phyloP scores from a whole-genome alignment of 2,797 vertebrate genomes.

The Hydrolagus colliei region DNA sequence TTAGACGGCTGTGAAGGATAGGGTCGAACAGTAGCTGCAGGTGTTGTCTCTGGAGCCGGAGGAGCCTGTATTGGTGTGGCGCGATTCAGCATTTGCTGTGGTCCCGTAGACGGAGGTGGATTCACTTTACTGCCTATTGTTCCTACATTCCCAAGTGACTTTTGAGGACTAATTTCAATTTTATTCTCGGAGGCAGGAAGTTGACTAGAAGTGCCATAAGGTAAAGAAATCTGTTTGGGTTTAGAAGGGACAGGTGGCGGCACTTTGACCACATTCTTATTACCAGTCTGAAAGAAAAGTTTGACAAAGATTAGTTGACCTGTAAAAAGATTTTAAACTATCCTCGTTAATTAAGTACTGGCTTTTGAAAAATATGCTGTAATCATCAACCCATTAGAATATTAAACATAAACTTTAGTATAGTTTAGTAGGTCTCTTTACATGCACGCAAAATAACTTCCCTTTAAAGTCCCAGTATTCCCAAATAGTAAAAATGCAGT shows the following conservation, averaged over 20 bases:
- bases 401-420: no score
- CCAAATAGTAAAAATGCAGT: no score
- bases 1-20: constrained; percentile 87
- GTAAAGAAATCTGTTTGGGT: constrained; percentile 78
- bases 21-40: constrained; percentile 82
- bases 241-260: constrained; percentile 92
- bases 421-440: no score
- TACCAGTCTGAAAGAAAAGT: constrained; percentile 56
- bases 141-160: constrained; percentile 52
- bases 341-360: background rate
- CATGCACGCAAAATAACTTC: no score
- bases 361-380: background rate
- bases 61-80: constrained; percentile 5
- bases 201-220: constrained; percentile 57
- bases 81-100: constrained; percentile 48
- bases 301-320: constrained; percentile 14
- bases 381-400: no score
- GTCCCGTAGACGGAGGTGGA: constrained; percentile 44
- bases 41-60: constrained; percentile 62
- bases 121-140: constrained; percentile 70
- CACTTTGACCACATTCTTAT: constrained; percentile 76
- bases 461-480: no score
- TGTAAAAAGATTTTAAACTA: background rate
- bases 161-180: constrained; percentile 55
- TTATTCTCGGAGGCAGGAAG: constrained; percentile 50